These are phyloP conservation scores for Archips xylosteana DNA, from an alignment of 2,888 invertebrate species.

Conservation along the genomic window DNA sequence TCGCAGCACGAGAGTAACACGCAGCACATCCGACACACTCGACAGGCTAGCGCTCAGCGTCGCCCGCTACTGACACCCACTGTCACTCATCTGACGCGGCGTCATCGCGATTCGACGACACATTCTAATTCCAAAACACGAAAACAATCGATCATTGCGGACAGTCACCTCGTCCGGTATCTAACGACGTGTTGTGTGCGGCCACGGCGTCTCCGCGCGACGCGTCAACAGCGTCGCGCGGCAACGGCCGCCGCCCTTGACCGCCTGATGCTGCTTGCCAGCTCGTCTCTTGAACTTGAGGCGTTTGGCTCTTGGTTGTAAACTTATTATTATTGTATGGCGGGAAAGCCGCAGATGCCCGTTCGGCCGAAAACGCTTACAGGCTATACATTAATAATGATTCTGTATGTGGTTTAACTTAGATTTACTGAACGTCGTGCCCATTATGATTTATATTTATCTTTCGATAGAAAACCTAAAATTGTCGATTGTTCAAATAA, in stretches of 20 bases:
- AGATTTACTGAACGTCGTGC: background rate
- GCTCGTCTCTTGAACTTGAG: constrained; percentile 9
- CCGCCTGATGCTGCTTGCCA: background rate
- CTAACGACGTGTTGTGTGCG: constrained; percentile 12
- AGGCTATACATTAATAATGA: too few species aligned
- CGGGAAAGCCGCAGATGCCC: background rate
- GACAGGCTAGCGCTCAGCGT: background rate
- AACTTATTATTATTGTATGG: background rate
- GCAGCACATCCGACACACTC: constrained; percentile 65
- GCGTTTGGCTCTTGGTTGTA: background rate
- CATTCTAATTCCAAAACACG: constrained; percentile 37
- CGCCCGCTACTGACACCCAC: constrained; percentile 15
- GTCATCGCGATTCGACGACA: constrained; percentile 20
- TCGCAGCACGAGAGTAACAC: constrained; percentile 62
- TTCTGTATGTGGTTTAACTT: too few species aligned
- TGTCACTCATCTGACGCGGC: constrained; percentile 17
- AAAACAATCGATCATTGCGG: constrained; percentile 36
- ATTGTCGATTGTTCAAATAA: too few species aligned
- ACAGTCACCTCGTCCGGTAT: constrained; percentile 27
- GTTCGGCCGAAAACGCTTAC: background rate
- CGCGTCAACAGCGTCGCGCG: constrained; percentile 32
- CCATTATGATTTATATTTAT: too few species aligned
- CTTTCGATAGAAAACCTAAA: too few species aligned
- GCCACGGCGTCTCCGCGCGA: constrained; percentile 25
- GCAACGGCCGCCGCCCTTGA: constrained; percentile 16